Conservation (phyloP, 2,113 vertebrate genomes). For the Tragelaphus buxtoni region DNA sequence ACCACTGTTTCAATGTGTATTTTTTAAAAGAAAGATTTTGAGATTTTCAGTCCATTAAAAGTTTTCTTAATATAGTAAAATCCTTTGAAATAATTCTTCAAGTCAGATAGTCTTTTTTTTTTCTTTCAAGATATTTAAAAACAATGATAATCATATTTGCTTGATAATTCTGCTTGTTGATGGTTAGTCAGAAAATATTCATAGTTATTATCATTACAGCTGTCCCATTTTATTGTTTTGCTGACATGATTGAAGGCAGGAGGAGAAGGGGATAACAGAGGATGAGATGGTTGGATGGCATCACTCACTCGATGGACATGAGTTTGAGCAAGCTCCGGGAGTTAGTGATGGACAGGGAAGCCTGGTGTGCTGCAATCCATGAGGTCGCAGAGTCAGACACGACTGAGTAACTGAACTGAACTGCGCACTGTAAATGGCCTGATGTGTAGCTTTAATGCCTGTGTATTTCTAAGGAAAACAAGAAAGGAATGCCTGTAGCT, state of each 20-base stretch:
- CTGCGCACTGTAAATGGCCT: background rate
- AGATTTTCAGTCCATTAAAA: background rate
- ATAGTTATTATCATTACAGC: background rate
- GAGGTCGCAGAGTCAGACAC: background rate
- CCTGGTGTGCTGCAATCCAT: background rate
- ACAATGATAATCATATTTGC: background rate
- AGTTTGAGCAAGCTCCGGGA: too few species aligned
- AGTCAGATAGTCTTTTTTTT: background rate
- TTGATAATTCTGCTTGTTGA: constrained; percentile 17
- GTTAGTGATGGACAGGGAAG: too few species aligned
- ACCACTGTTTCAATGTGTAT: background rate
- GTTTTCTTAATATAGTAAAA: background rate
- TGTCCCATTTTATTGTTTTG: constrained; percentile 12
- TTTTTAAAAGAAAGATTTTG: background rate
- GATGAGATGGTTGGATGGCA: background rate
- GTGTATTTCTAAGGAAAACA: constrained; percentile 15
- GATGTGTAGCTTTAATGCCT: background rate
- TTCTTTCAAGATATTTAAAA: background rate
- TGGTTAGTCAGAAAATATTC: background rate
- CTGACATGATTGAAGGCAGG: background rate
- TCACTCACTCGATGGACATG: background rate
- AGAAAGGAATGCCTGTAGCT: background rate
- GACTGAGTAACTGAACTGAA: background rate
- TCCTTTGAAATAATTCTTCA: background rate
- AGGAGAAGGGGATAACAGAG: background rate